Conservation (phyloP, 1,140 invertebrate genomes). For the Solenopsis invicta region DNA sequence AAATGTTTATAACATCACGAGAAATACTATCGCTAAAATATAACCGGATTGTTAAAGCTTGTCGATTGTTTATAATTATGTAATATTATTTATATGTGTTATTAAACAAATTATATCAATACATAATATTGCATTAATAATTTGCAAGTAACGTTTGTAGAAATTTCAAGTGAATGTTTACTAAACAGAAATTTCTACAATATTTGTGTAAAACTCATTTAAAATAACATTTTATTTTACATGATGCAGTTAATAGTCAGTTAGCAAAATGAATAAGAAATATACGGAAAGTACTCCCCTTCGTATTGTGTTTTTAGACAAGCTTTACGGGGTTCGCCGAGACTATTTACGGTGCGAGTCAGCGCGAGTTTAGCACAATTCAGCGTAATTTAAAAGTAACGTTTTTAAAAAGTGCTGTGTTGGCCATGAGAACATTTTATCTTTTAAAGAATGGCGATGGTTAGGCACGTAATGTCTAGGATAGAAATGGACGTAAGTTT, state of each 20-base stretch:
- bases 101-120: slow-evolving; percentile 2
- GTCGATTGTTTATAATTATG: neutral
- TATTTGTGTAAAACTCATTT: neutral
- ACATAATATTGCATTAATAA: neutral
- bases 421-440: slow-evolving; percentile 47
- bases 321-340: neutral
- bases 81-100: neutral
- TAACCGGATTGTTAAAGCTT: too few species aligned
- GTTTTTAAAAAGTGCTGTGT: slow-evolving; percentile 48
- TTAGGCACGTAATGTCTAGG: slow-evolving; percentile 31
- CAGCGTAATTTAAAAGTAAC: slow-evolving; percentile 49
- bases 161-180: slow-evolving; percentile 13
- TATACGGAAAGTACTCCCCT: neutral
- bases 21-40: too few species aligned
- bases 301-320: slow-evolving; percentile 24
- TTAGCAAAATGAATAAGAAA: slow-evolving; percentile 9
- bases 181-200: too few species aligned
- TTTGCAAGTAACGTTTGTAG: neutral
- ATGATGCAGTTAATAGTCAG: neutral
- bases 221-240: neutral
- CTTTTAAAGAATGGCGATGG: slow-evolving; percentile 33
- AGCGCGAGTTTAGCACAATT: slow-evolving; percentile 46
- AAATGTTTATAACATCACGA: too few species aligned
- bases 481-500: neutral
- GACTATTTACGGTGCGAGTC: slow-evolving; percentile 37